Base-by-base conservation (phyloP, 2,113 vertebrate species). In the Istiophorus platypterus region DNA sequence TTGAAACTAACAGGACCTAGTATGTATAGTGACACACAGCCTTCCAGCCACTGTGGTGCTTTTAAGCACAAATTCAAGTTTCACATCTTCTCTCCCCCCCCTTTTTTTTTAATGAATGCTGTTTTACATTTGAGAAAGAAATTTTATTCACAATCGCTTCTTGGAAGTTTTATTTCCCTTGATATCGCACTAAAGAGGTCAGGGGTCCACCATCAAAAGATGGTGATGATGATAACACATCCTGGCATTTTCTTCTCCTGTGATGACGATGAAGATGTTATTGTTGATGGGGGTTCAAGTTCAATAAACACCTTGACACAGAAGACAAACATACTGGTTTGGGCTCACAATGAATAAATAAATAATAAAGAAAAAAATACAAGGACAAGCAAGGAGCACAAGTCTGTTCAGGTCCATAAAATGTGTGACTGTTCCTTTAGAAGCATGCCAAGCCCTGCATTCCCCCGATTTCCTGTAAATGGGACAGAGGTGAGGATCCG, bases 1-100 rank as follows among this genome's bases (percentile, higher is more conserved):
- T 89, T 80, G 88, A 91, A 72, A 86, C 56, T 82, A 92, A 92
- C 91, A 86, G 24, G 65, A 69, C 56, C 67, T 65, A 72, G 79
- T 82, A 76, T 82, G 81, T 78, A 76, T 58, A 62, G 85, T 72
- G 26, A 72, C 58, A 66, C 13, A 54, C 59, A 49, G 57, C 56
- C 70, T 63, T 71, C 29, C n/a, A 81, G 75, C 31, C 57, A 77
- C 47, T 54, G 42, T n/a, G 45, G 7, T 64, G 59, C 70, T 84
- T 75, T 39, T 51, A 42, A 80, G 56, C 56, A 29, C 37, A n/a
- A 65, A 26, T 57, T 54, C 59, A 42, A 26, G 57, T 72, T 76
- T 58, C 45, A 69, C 7, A 7, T 65, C 17, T 8, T 12, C 27
- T 10, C 22, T 6, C 65, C 18, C 45, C 18, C 18, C 14, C 1